Evolutionary conservation across 2,888 invertebrate species (phyloP), one percentile per base, ranked within the genome.

Genomic region (Axea sp.): DNA sequence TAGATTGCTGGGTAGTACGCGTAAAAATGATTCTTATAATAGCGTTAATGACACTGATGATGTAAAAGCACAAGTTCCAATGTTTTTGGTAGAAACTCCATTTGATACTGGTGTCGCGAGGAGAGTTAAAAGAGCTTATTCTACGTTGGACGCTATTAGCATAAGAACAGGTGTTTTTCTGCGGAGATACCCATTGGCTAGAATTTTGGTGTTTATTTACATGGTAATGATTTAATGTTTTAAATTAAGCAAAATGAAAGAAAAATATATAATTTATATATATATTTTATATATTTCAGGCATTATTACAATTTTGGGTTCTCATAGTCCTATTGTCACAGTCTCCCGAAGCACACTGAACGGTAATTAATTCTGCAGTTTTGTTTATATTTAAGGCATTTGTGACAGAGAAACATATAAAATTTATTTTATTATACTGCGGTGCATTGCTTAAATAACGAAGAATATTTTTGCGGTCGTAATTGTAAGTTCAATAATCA

Each of bases 161-260:
- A 90, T 95, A 57, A 90, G 95, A 28, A 89, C 95, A 9, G 96
- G 95, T 6, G 90, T 94, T 9, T 94, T 96, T 86, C 88, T 96
- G 41, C 90, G 95, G 64, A 89, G 95, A 64, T 94, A 96, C 88
- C 96, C 96, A 0, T 87, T 95, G 37, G 93, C 95, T 64, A 91
- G 96, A 80, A 91, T 96, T 65, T 92, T 95, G 84, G 91, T 96
- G n/a, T 90, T 96, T 71, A 88, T 93, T 80, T 97, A 97, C 85
- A 94, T 96, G 91, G 95, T 92, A 83, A 88, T 89, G 8, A 30
- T 65, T 35, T 24, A 35, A 1, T 19, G 2, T 19, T 19, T 19
- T 19, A 19, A 19, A 19, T 19, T 19, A 19, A 3, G 19, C 19
- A 3, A 19, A 19, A 19, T 19, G 4, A 19, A 19, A 19, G 19